Base-by-base conservation (phyloP, 1,140 invertebrate species). In the Zophobas morio region DNA sequence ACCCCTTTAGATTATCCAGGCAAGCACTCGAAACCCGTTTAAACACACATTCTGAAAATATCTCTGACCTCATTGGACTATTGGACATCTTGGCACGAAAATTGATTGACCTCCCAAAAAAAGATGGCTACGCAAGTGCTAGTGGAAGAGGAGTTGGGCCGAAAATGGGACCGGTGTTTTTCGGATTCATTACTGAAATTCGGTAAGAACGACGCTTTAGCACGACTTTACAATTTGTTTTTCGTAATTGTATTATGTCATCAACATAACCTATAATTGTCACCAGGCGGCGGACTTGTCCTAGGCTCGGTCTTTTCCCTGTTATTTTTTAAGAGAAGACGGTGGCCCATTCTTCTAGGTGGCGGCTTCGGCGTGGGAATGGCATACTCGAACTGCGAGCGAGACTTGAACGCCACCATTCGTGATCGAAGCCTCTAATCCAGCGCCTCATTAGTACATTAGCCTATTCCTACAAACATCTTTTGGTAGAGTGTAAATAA, bases 361-460 rank as follows among this genome's bases (percentile, higher is more conserved):
- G 89, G 90, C 78, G 93, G 93, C 40, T 92, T 94, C 85, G 94
- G 93, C 32, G 86, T 94, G 81, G 94, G 94, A 56, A 88, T 93
- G 84, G 93, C 93, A 74, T 94, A 94, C 88, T 90, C 91, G 73
- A 93, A 93, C 85, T 95, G 94, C 86, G 91, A 94, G 87, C 89
- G 90, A 81, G 89, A 91, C 49, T 82, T 93, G 46, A 92, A 92
- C 75, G 81, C 82, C 20, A 85, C 84, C 6, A 42, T 73, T 40
- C 39, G 47, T 66, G 39, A 72, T 35, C 60, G 60, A 20, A 66
- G 60, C 32, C 37, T 66, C 35, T 66, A 66, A 66, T 66, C n/a
- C 42, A 66, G 40, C 42, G 60, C 42, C 37, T 42, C 6, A 32
- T 66, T 66, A 66, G 60, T 66, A 66, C 60, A 40, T 3, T 40